Base-by-base conservation (phyloP, 92 coral and sea anemone genomes). In the Heliopora coerulea region DNA sequence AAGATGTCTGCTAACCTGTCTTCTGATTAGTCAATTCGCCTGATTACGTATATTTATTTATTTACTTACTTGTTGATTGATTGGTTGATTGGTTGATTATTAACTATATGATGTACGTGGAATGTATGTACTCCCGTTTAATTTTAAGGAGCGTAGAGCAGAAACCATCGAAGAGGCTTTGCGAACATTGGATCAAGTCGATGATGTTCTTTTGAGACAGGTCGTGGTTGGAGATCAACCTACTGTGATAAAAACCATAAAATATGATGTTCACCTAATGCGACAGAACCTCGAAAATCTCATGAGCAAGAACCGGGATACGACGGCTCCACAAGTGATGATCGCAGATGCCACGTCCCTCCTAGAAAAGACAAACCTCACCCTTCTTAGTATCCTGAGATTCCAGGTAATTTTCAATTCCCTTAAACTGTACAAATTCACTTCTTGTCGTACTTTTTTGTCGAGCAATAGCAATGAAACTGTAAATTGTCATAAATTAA, bases 121-220 rank as follows among this genome's bases (percentile, higher is more conserved):
- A n/a, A n/a, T n/a, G n/a, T n/a, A n/a, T n/a, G n/a, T n/a, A 25
- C 66, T 60, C 37, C 17, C 26, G 5, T 50, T 50, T 23, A 17
- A 5, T 5, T 17, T 50, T 6, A 5, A 50, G 26, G 17, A 6
- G 17, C 58, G 20, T 17, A 11, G 11, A 37, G 6, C 11, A 37
- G 86, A 89, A 80, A 92, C 84, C 91, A 89, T 96, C 35, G 86
- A 89, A 77, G 86, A 83, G 32, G 91, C 96, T 56, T 75, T 92
- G 20, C 86, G 85, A 14, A 87, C 91, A 3, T 85, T 92, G 13
- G 92, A 87, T 69, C 69, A 81, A 49, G 87, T 92, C 69, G 81
- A 91, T 62, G 85, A 88, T 42, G 91, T 96, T 33, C 80, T 89
- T 10, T 54, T 86, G 56, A 86, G 89, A 56, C 97, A 92, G 80